phyloP scores from a whole-genome alignment of 1,140 invertebrate species.

The Thereuonema tuberculata region DNA sequence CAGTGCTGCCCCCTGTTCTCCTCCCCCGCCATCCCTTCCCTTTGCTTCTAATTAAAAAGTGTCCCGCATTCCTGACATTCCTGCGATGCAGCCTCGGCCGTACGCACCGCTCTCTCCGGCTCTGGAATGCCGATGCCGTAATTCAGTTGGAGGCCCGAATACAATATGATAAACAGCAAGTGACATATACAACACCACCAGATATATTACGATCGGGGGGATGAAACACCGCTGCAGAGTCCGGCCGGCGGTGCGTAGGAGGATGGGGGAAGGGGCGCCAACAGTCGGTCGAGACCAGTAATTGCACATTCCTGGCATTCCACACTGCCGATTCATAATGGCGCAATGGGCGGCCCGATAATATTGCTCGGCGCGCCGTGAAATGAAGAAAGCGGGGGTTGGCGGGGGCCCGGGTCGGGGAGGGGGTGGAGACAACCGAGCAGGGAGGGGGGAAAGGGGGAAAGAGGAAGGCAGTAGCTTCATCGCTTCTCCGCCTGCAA shows the following conservation, averaged over 20 bases:
- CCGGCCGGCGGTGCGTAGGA: no score
- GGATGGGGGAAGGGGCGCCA: no score
- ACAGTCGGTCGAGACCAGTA: not conserved
- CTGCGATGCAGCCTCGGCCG: not conserved
- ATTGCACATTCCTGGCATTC: not conserved
- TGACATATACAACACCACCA: not conserved
- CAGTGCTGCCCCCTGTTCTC: no score
- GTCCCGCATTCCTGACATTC: not conserved
- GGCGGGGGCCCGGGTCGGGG: slow-evolving; percentile 20
- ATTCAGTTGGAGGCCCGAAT: not conserved
- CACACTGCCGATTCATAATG: not conserved
- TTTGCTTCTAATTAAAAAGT: slow-evolving; percentile 2
- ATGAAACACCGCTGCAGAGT: no score
- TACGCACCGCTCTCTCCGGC: not conserved
- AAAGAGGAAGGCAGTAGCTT: not conserved
- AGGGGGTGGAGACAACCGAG: not conserved
- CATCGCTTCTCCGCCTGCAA: no score
- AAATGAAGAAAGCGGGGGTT: not conserved
- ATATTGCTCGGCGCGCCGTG: no score
- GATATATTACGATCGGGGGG: not conserved
- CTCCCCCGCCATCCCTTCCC: not conserved
- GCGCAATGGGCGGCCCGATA: no score
- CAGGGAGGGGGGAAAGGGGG: not conserved
- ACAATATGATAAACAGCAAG: not conserved
- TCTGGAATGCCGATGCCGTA: not conserved